Conservation (phyloP, 2,888 invertebrate species). For the Ischnus inquisitorius region DNA sequence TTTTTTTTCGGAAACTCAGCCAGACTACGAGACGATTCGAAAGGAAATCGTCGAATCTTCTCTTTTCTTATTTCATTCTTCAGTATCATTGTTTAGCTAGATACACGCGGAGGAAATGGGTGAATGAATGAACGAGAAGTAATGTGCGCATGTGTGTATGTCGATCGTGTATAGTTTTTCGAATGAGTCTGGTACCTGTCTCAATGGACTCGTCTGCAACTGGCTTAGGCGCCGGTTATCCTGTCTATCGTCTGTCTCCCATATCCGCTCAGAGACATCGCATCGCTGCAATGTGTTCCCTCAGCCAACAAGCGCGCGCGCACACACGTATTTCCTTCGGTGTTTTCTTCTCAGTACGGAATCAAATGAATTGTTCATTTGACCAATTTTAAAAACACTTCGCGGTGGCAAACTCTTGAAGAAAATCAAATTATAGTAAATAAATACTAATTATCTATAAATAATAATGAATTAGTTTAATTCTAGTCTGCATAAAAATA, state of each 20-base stretch:
- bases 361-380: slow-evolving; percentile 21
- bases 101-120: slow-evolving; percentile 12
- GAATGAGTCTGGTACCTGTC: slow-evolving; percentile 56
- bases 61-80: neutral
- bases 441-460: too few relatives aligned
- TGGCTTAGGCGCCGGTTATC: slow-evolving; percentile 58
- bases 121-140: slow-evolving; percentile 38
- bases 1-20: too few relatives aligned
- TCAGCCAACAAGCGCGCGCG: neutral
- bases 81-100: slow-evolving; percentile 17
- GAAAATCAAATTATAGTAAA: too few relatives aligned
- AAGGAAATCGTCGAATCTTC: neutral
- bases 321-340: slow-evolving; percentile 52
- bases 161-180: slow-evolving; percentile 60
- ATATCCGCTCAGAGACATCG: slow-evolving; percentile 51
- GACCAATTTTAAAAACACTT: slow-evolving; percentile 38
- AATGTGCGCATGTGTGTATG: slow-evolving; percentile 9
- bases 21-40: neutral
- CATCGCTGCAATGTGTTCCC: slow-evolving; percentile 10
- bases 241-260: slow-evolving; percentile 50
- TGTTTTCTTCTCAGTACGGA: slow-evolving; percentile 44
- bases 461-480: too few relatives aligned
- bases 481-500: too few relatives aligned
- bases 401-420: neutral
- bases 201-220: slow-evolving; percentile 50